These are phyloP conservation scores for Xestia c-nigrum DNA, from an alignment of 2,888 invertebrate species.

Conservation along the genomic window DNA sequence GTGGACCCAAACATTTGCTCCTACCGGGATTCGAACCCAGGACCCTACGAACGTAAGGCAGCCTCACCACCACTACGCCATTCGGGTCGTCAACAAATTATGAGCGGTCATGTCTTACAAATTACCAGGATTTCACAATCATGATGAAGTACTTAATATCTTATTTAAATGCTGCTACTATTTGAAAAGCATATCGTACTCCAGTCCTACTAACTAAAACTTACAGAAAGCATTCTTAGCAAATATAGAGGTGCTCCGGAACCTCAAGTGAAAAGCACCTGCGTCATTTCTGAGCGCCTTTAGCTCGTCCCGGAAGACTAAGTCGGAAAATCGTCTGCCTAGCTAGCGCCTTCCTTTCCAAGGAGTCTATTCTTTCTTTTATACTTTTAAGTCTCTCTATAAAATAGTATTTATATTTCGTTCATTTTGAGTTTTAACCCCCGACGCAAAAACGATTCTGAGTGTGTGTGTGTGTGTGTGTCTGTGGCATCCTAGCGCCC, in stretches of 20 bases:
- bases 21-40: too few species aligned
- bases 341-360: slow-evolving; percentile 9
- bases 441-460: too few species aligned
- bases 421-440: too few species aligned
- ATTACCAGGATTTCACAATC: neutral
- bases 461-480: too few species aligned
- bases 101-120: neutral
- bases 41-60: too few species aligned
- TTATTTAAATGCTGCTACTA: neutral
- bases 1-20: too few species aligned
- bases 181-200: neutral
- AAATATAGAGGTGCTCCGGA: neutral
- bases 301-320: neutral
- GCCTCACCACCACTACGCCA: too few species aligned
- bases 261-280: neutral
- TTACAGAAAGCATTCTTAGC: neutral
- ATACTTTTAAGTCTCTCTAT: neutral
- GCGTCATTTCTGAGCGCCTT: neutral
- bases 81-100: too few species aligned
- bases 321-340: neutral
- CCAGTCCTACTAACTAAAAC: neutral
- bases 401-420: neutral
- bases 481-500: too few species aligned
- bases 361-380: neutral
- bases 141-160: neutral